A percentile compares a stretch with the other conserved stretches of the same genome.
Conservation (phyloP, 2,113 vertebrate genomes). For the Psittacus erithacus region DNA sequence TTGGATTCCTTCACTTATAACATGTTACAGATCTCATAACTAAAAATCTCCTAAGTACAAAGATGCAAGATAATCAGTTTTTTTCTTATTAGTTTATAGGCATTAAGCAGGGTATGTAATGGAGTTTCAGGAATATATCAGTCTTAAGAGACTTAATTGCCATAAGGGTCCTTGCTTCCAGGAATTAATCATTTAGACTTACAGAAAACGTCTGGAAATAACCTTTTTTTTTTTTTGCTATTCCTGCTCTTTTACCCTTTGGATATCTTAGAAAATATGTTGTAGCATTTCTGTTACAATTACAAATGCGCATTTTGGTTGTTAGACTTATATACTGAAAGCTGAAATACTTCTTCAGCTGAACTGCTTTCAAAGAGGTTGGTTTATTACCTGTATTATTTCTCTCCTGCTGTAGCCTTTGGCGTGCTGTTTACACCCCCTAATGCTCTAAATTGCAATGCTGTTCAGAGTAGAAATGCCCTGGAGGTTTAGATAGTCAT, state of each 20-base stretch:
- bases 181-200: neutral
- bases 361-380: neutral
- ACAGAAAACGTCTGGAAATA: neutral
- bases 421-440: neutral
- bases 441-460: neutral
- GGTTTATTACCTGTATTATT: neutral
- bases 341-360: neutral
- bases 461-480: neutral
- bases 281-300: neutral
- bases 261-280: neutral
- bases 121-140: neutral
- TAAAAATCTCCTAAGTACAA: neutral
- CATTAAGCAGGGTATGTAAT: neutral
- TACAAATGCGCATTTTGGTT: neutral
- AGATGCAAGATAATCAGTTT: neutral
- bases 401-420: neutral
- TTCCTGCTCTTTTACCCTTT: neutral
- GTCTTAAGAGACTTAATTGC: conserved; percentile 27
- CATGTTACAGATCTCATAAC: neutral
- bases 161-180: neutral
- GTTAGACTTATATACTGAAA: neutral
- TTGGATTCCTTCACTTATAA: neutral
- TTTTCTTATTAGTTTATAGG: conserved; percentile 33
- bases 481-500: neutral
- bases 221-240: neutral